These are phyloP conservation scores for Sarcophaga peregrina DNA, from an alignment of 1,140 invertebrate species.

Conservation along the genomic window DNA sequence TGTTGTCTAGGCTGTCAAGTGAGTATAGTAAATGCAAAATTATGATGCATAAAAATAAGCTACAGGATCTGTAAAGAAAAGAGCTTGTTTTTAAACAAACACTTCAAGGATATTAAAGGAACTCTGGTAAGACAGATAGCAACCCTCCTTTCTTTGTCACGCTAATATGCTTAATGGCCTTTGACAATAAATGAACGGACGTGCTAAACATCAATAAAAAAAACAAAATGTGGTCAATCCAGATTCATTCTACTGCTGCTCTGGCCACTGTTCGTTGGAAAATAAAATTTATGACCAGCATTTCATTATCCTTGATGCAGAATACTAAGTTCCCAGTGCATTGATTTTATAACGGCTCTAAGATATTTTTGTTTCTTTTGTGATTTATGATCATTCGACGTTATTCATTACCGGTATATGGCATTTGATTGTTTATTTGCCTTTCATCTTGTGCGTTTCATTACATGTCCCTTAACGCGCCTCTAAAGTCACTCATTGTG, in stretches of 20 bases:
- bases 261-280: neutral
- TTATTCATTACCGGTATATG: constrained; percentile 6
- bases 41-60: constrained; percentile 31
- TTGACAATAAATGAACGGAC: neutral
- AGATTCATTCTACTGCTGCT: constrained; percentile 17
- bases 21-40: constrained; percentile 4
- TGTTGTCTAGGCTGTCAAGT: neutral
- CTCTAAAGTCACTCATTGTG: neutral
- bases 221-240: constrained; percentile 35
- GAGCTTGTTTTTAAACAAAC: constrained; percentile 34
- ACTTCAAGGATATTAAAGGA: neutral
- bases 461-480: constrained; percentile 9
- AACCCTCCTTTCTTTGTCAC: constrained; percentile 5
- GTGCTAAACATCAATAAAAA: constrained; percentile 34
- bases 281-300: neutral
- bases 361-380: neutral
- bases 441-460: constrained; percentile 27
- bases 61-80: constrained; percentile 14
- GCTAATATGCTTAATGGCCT: constrained; percentile 20
- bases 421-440: constrained; percentile 25
- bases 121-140: neutral
- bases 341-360: constrained; percentile 23
- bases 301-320: neutral
- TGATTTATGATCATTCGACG: neutral
- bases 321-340: too few relatives aligned